Conservation (phyloP, 2,888 invertebrate genomes). For the Chrysolina oricalcia region DNA sequence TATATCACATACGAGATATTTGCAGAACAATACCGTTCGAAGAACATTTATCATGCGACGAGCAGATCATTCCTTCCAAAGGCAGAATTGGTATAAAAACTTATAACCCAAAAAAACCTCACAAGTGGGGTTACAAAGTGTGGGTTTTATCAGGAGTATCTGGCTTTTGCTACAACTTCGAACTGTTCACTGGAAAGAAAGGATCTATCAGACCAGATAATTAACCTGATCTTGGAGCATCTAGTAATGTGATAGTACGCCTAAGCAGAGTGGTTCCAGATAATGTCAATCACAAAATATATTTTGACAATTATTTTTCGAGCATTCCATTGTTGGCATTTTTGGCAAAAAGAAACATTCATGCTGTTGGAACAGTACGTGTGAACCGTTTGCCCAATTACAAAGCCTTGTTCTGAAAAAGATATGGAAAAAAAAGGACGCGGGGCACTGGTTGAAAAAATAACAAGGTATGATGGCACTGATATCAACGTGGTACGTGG, state of each 20-base stretch:
- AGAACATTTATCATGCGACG: slow-evolving; percentile 44
- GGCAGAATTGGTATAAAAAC: slow-evolving; percentile 52
- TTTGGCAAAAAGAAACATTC: slow-evolving; percentile 17
- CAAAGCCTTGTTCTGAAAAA: slow-evolving; percentile 7
- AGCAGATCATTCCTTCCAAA: slow-evolving; percentile 50
- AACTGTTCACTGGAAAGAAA: slow-evolving; percentile 52
- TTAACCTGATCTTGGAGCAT: slow-evolving; percentile 54
- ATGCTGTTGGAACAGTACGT: slow-evolving; percentile 14
- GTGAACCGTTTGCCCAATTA: no score
- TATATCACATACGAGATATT: no score
- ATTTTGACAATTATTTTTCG: slow-evolving; percentile 55
- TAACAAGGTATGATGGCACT: slow-evolving; percentile 10
- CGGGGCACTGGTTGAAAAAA: slow-evolving; percentile 23
- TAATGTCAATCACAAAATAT: slow-evolving; percentile 51
- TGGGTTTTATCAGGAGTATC: slow-evolving; percentile 55
- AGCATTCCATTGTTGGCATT: slow-evolving; percentile 11
- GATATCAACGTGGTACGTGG: slow-evolving; percentile 28
- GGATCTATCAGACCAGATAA: slow-evolving; percentile 35
- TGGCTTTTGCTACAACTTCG: slow-evolving; percentile 59
- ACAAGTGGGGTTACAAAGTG: slow-evolving; percentile 61
- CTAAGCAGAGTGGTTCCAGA: slow-evolving; percentile 53
- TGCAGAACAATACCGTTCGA: no score
- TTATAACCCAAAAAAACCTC: slow-evolving; percentile 60
- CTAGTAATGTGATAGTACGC: slow-evolving; percentile 56
- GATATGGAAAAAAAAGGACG: slow-evolving; percentile 14